Evolutionary conservation across 2,888 invertebrate genomes (phyloP).

Genomic region (Nineta flava): DNA sequence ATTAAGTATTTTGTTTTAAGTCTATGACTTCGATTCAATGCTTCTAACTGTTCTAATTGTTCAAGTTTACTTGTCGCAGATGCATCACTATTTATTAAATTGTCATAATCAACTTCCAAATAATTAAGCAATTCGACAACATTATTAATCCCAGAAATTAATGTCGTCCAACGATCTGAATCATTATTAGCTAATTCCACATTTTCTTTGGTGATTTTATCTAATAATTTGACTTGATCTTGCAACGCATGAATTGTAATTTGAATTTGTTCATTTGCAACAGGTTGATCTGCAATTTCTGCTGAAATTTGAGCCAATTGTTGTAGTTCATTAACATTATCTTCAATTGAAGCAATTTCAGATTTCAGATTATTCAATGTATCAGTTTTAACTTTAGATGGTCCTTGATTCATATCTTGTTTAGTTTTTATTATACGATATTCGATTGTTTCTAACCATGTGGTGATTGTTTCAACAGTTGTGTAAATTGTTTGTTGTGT

Average conservation of each 20-base stretch:
- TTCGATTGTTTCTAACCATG: slow-evolving; percentile 73
- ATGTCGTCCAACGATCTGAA: slow-evolving; percentile 54
- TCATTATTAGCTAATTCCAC: slow-evolving; percentile 39
- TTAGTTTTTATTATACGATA: slow-evolving; percentile 51
- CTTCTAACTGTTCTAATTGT: slow-evolving; percentile 53
- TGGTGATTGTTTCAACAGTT: slow-evolving; percentile 65
- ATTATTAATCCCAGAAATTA: slow-evolving; percentile 43
- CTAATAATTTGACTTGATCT: slow-evolving; percentile 53
- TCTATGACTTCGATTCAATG: slow-evolving; percentile 43
- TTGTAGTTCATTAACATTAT: slow-evolving; percentile 47
- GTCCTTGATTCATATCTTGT: slow-evolving; percentile 38
- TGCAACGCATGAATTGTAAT: slow-evolving; percentile 41
- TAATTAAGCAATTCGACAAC: slow-evolving; percentile 34
- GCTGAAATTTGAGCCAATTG: slow-evolving; percentile 33
- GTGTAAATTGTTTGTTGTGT: slow-evolving; percentile 56
- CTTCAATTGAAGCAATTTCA: slow-evolving; percentile 48
- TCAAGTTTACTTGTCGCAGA: slow-evolving; percentile 51
- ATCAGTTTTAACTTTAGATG: slow-evolving; percentile 40
- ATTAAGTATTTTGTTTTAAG: slow-evolving; percentile 44
- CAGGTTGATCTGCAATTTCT: slow-evolving; percentile 25
- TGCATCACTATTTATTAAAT: slow-evolving; percentile 41
- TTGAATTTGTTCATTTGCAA: slow-evolving; percentile 29
- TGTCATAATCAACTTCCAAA: slow-evolving; percentile 35
- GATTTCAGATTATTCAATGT: slow-evolving; percentile 45
- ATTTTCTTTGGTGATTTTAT: slow-evolving; percentile 44